A percentile compares a stretch with the other conserved stretches of the same genome.
Conservation (phyloP, 2,113 vertebrate genomes). For the Brienomyrus longianalis region DNA sequence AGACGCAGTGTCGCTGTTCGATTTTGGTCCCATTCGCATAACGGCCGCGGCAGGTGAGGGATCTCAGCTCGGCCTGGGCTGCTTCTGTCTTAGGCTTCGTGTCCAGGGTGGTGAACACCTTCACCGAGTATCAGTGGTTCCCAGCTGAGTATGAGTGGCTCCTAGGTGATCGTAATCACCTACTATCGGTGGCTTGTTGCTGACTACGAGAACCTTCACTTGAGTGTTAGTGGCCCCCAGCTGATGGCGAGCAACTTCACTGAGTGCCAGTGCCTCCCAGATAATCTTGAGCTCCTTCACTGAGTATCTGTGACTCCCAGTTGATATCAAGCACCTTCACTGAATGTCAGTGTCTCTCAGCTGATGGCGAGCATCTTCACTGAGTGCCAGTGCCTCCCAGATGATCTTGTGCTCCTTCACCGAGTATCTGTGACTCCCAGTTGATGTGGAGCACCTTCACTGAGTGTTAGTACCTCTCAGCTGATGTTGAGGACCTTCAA, state of each 20-base stretch:
- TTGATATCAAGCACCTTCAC: neutral
- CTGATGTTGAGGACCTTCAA: conserved; percentile 3
- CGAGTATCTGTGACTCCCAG: neutral
- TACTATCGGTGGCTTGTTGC: neutral
- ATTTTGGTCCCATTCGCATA: conserved; percentile 2
- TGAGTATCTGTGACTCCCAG: neutral
- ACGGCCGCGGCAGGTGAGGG: neutral
- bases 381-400: neutral
- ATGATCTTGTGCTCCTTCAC: neutral
- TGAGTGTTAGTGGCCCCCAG: neutral
- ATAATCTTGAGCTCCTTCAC: neutral
- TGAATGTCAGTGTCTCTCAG: neutral
- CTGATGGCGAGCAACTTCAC: neutral
- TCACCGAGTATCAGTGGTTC: neutral
- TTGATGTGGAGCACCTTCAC: neutral
- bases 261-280: neutral
- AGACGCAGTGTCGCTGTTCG: neutral
- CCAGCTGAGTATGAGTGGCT: neutral
- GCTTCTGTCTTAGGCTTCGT: conserved; percentile 34
- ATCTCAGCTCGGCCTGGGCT: neutral
- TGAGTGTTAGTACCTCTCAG: conserved; percentile 34
- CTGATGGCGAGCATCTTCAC: neutral
- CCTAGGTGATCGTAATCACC: neutral
- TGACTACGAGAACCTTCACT: neutral
- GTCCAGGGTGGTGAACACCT: neutral